phyloP scores from a whole-genome alignment of 2,888 invertebrate species.

The Tortrix viridana region DNA sequence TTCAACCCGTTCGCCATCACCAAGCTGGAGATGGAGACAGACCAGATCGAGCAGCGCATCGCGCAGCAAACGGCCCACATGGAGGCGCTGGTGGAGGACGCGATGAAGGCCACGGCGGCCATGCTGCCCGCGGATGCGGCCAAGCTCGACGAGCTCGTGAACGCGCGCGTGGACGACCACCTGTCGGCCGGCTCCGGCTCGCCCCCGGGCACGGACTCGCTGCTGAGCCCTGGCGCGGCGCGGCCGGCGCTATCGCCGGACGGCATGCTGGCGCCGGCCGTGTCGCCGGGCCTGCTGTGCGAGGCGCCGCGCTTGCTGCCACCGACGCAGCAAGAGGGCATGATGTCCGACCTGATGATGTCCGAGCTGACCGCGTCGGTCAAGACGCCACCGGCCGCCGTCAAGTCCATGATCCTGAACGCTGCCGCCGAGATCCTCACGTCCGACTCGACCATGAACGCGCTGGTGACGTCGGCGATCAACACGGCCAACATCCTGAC shows the following conservation, averaged over 20 bases:
- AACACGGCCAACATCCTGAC: conserved; percentile 78
- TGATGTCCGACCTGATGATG: conserved; percentile 57
- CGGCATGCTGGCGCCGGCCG: conserved; percentile 82
- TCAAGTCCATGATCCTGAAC: conserved; percentile 90
- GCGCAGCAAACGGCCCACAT: conserved; percentile 76
- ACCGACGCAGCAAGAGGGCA: no score
- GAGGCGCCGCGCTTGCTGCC: conserved; percentile 45
- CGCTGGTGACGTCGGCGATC: conserved; percentile 81
- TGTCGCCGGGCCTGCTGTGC: conserved; percentile 84
- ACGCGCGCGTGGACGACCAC: conserved; percentile 78
- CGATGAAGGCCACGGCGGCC: conserved; percentile 75
- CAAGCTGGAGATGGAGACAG: conserved; percentile 68
- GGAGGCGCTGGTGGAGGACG: conserved; percentile 78
- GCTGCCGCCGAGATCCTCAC: conserved; percentile 89
- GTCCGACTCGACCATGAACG: conserved; percentile 85
- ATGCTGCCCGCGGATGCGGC: conserved; percentile 65
- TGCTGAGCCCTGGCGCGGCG: conserved; percentile 52
- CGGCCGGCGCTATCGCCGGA: conserved; percentile 71
- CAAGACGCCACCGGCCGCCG: conserved; percentile 85
- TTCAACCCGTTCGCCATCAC: conserved; percentile 74
- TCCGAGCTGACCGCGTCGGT: conserved; percentile 72
- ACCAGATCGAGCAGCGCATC: conserved; percentile 66
- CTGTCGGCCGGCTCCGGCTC: conserved; percentile 73
- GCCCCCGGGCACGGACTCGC: conserved; percentile 61
- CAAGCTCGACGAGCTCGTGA: conserved; percentile 78